Evolutionary conservation across 2,888 invertebrate genomes (phyloP).

Genomic region (Polymixis flavicincta): DNA sequence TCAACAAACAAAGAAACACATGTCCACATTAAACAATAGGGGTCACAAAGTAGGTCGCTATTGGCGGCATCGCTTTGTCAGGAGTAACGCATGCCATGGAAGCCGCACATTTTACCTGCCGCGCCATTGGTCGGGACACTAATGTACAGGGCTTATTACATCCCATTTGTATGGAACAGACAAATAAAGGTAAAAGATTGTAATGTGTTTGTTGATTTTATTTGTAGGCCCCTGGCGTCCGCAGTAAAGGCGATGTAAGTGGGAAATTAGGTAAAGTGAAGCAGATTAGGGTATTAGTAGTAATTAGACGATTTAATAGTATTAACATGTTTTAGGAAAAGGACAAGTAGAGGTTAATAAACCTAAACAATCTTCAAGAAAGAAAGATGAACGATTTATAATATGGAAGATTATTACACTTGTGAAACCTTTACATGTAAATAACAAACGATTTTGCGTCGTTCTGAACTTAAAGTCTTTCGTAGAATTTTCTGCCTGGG

Average conservation of each 20-base stretch:
- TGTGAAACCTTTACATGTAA: too few relatives aligned
- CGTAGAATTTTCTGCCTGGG: background rate
- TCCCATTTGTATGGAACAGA: conserved; percentile 55
- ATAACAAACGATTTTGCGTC: background rate
- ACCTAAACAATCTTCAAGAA: background rate
- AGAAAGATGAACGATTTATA: too few relatives aligned
- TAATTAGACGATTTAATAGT: conserved; percentile 3
- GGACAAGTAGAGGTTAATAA: background rate
- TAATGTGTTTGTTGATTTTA: conserved; percentile 31
- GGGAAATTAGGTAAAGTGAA: conserved; percentile 5
- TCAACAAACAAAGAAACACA: conserved; percentile 39
- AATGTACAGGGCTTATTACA: conserved; percentile 69
- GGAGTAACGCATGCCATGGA: conserved; percentile 26
- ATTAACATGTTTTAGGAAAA: background rate
- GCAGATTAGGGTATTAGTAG: conserved; percentile 3
- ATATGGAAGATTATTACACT: too few relatives aligned
- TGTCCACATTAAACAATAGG: conserved; percentile 35
- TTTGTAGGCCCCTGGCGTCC: conserved; percentile 9
- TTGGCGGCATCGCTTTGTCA: conserved; percentile 51
- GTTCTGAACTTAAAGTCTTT: background rate
- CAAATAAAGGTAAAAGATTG: conserved; percentile 41
- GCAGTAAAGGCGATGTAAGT: conserved; percentile 10
- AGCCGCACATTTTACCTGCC: conserved; percentile 68
- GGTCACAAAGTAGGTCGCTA: conserved; percentile 36
- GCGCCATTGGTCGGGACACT: conserved; percentile 61